Percentiles rank a stretch among this genome's conserved stretches.
phyloP scores from a whole-genome alignment of 2,797 vertebrate species.

The Paedocypris micromegethes region DNA sequence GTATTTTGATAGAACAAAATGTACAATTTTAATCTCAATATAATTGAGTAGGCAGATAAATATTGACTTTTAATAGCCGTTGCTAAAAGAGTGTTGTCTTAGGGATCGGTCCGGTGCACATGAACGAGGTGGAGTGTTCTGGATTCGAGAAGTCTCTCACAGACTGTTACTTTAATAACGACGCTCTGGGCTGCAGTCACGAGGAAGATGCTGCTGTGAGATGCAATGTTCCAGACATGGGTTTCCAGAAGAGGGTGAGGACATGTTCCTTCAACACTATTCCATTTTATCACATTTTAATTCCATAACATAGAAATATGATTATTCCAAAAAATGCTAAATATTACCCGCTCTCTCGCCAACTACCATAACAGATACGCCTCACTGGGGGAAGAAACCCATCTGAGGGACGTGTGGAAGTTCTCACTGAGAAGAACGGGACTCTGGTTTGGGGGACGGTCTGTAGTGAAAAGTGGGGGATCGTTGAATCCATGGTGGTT shows the following conservation, averaged over 20 bases:
- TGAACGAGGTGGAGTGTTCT: constrained; percentile 75
- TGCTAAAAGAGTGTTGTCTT: not conserved
- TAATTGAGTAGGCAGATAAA: too few species aligned
- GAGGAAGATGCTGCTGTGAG: constrained; percentile 77
- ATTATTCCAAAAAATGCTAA: too few species aligned
- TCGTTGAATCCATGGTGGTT: constrained; percentile 81
- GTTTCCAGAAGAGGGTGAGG: constrained; percentile 79
- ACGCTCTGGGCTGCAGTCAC: constrained; percentile 73
- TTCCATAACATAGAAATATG: too few species aligned
- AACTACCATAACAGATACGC: constrained; percentile 64
- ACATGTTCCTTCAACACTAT: too few species aligned
- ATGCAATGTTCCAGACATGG: constrained; percentile 80
- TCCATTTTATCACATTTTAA: too few species aligned
- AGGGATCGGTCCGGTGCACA: constrained; percentile 81
- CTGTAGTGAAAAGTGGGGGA: constrained; percentile 77
- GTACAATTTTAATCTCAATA: too few species aligned
- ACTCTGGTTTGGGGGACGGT: constrained; percentile 74
- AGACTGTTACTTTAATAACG: constrained; percentile 75
- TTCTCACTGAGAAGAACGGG: constrained; percentile 71
- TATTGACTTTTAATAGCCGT: too few species aligned
- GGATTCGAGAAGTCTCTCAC: constrained; percentile 80
- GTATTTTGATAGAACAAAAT: too few species aligned
- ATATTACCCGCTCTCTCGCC: too few species aligned
- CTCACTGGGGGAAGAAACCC: constrained; percentile 74
- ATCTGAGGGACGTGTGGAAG: constrained; percentile 78